Conservation (phyloP, 2,888 invertebrate species). For the Meghimatium bilineatum region DNA sequence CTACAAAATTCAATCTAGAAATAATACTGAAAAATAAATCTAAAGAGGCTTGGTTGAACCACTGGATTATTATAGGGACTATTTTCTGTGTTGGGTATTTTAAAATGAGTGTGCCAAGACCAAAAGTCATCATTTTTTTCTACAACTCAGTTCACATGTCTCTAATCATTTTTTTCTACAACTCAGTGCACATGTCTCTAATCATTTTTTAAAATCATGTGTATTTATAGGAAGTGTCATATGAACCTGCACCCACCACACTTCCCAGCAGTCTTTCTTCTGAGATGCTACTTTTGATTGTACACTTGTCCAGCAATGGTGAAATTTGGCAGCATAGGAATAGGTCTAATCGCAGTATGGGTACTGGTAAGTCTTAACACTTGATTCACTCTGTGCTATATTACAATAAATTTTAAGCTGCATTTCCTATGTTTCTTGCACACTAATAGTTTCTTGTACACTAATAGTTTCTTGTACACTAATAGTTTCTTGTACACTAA, state of each 20-base stretch:
- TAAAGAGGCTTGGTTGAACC: no score
- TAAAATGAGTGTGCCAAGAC: no score
- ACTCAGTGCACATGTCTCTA: no score
- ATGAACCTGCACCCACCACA: conserved; percentile 67
- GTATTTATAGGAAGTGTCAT: conserved; percentile 69
- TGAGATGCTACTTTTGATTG: conserved; percentile 66
- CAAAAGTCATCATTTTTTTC: no score
- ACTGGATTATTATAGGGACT: no score
- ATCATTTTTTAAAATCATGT: not conserved
- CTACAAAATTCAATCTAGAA: no score
- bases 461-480: no score
- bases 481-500: no score
- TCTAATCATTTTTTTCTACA: no score
- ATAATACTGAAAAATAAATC: no score
- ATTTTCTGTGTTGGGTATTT: no score
- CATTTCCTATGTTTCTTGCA: not conserved
- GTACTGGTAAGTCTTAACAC: conserved; percentile 61
- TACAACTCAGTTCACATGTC: no score
- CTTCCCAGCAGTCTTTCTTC: conserved; percentile 62
- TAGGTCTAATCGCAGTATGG: conserved; percentile 66
- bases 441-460: not conserved
- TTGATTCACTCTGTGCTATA: not conserved
- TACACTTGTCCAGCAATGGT: conserved; percentile 71
- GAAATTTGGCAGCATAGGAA: conserved; percentile 70
- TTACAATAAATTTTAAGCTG: not conserved